A percentile compares a stretch with the other conserved stretches of the same genome.
Evolutionary conservation across 2,888 invertebrate genomes (phyloP).

Genomic region (Parnassius mnemosyne): DNA sequence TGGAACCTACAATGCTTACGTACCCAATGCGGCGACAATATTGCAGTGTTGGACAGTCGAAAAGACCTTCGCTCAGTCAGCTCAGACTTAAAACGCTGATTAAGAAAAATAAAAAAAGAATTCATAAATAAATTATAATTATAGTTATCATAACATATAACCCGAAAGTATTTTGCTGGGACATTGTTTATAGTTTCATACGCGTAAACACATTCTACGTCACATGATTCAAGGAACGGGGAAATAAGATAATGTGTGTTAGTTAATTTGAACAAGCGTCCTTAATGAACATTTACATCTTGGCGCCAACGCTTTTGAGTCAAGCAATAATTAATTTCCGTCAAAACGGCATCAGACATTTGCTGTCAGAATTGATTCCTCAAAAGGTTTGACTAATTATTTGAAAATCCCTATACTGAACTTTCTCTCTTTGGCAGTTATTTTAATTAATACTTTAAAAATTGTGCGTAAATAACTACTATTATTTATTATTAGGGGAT

Average conservation of each 20-base stretch:
- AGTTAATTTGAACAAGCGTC: conserved; percentile 25
- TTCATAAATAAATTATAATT: too few species aligned
- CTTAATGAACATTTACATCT: conserved; percentile 25
- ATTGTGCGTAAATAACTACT: not conserved
- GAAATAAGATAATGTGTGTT: conserved; percentile 16
- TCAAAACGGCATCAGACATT: conserved; percentile 21
- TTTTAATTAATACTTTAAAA: not conserved
- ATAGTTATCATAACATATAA: too few species aligned
- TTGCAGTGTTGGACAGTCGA: too few species aligned
- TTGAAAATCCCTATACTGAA: too few species aligned
- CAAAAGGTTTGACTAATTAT: conserved; percentile 2
- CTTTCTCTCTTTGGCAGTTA: too few species aligned
- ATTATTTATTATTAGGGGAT: not conserved
- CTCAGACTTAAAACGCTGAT: too few species aligned
- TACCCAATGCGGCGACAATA: too few species aligned
- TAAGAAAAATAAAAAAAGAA: too few species aligned
- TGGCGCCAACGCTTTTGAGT: conserved; percentile 20
- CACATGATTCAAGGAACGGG: conserved; percentile 10
- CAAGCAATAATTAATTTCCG: conserved; percentile 24
- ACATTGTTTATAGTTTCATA: not conserved
- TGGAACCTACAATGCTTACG: too few species aligned
- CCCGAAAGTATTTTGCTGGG: too few species aligned
- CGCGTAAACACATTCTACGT: not conserved
- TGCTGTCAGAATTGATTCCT: conserved; percentile 8
- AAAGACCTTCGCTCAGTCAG: too few species aligned